These are phyloP conservation scores for Drosophila carrolli DNA, from an alignment of 1,140 invertebrate genomes.

Conservation along the genomic window DNA sequence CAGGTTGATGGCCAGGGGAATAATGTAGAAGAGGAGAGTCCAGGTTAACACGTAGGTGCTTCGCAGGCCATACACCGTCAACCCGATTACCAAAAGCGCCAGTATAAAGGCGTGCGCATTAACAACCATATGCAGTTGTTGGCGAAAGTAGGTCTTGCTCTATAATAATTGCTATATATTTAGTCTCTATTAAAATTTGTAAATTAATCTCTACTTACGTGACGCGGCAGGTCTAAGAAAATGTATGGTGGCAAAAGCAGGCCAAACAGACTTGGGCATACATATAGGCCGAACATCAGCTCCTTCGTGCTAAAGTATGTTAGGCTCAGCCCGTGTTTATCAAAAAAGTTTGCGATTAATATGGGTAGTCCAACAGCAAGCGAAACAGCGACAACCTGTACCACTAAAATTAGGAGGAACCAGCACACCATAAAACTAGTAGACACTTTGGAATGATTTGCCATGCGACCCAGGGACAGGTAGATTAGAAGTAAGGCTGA, in stretches of 20 bases:
- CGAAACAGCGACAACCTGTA: conserved; percentile 19
- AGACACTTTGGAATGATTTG: conserved; percentile 37
- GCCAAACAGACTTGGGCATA: conserved; percentile 57
- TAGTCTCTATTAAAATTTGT: background rate
- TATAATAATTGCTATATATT: too few species aligned
- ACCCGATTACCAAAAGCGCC: conserved; percentile 26
- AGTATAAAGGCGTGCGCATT: conserved; percentile 62
- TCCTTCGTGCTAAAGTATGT: conserved; percentile 89
- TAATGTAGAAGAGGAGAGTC: conserved; percentile 61
- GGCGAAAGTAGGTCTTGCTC: conserved; percentile 5
- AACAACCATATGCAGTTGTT: conserved; percentile 59
- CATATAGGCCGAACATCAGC: conserved; percentile 86
- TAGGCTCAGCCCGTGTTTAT: conserved; percentile 85
- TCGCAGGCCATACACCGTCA: conserved; percentile 52
- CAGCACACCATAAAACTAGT: conserved; percentile 6
- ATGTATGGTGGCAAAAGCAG: conserved; percentile 48
- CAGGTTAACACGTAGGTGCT: conserved; percentile 62
- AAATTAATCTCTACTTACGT: conserved; percentile 4
- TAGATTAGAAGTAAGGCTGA: conserved; percentile 83
- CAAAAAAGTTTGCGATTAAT: conserved; percentile 84
- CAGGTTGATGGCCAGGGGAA: conserved; percentile 63
- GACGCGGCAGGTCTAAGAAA: background rate
- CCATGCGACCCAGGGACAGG: conserved; percentile 65
- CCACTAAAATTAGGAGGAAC: background rate
- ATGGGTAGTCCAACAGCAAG: conserved; percentile 85